These are phyloP conservation scores for Bemisia tabaci DNA, from an alignment of 1,140 invertebrate species.

Conservation along the genomic window DNA sequence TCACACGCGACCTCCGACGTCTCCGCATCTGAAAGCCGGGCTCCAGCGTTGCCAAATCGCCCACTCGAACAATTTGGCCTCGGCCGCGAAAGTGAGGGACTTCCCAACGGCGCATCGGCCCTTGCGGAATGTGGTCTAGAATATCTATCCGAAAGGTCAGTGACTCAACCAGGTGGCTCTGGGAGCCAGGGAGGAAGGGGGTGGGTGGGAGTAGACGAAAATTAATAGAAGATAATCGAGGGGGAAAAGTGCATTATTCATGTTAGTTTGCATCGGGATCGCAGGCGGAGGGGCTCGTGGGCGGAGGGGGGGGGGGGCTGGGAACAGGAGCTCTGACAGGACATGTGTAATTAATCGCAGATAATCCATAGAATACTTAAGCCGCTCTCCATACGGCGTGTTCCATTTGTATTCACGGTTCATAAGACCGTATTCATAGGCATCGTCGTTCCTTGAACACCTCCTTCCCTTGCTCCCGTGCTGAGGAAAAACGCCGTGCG, in stretches of 20 bases:
- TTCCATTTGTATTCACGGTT: too few relatives aligned
- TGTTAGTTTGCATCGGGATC: not conserved
- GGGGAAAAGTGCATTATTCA: not conserved
- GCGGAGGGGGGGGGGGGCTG: not conserved
- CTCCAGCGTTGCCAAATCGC: too few relatives aligned
- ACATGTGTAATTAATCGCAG: not conserved
- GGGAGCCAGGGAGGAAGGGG: not conserved
- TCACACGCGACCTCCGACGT: too few relatives aligned
- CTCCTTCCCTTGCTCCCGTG: too few relatives aligned
- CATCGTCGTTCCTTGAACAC: too few relatives aligned
- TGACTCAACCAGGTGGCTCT: not conserved
- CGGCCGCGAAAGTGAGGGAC: too few relatives aligned
- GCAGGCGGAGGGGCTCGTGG: not conserved
- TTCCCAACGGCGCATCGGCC: too few relatives aligned
- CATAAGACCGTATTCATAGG: not conserved
- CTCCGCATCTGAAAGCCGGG: too few relatives aligned
- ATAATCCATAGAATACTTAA: not conserved
- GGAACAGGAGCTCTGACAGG: not conserved
- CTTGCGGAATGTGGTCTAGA: not conserved
- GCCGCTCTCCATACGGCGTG: not conserved
- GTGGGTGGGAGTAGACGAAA: not conserved
- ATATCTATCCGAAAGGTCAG: not conserved
- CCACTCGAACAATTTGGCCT: too few relatives aligned
- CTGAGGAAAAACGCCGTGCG: too few relatives aligned
- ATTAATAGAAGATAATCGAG: not conserved